These are phyloP conservation scores for Lagorchestes hirsutus DNA, from an alignment of 2,797 vertebrate species.

Conservation along the genomic window DNA sequence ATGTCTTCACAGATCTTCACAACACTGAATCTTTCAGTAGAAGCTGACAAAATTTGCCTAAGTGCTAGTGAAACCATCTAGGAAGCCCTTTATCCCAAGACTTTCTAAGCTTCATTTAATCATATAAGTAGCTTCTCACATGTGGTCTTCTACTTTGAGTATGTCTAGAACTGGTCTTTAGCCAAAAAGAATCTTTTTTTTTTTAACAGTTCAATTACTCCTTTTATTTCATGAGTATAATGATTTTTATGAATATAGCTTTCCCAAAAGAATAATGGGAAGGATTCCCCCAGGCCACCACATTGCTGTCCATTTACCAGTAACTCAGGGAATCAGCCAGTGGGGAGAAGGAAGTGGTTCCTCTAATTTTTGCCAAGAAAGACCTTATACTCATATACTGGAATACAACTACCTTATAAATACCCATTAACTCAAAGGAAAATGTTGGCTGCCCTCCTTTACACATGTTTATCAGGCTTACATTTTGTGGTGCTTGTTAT, in stretches of 20 bases:
- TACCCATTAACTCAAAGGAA: not conserved
- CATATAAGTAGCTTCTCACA: not conserved
- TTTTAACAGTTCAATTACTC: conserved; percentile 28
- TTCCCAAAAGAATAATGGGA: not conserved
- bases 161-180: conserved; percentile 28
- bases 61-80: not conserved
- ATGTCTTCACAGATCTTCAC: not conserved
- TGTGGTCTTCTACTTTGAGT: conserved; percentile 8
- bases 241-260: not conserved
- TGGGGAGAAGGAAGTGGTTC: not conserved
- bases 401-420: not conserved
- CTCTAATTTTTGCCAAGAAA: not conserved
- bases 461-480: not conserved
- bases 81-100: not conserved
- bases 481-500: not conserved
- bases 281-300: not conserved
- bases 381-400: not conserved
- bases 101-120: conserved; percentile 38
- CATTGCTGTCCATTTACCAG: not conserved
- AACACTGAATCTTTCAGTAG: not conserved
- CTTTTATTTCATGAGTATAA: conserved; percentile 50
- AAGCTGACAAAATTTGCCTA: not conserved
- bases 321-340: not conserved
- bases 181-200: conserved; percentile 32
- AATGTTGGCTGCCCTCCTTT: not conserved